Conservation (phyloP, 1,140 invertebrate genomes). For the Elysia chlorotica region DNA sequence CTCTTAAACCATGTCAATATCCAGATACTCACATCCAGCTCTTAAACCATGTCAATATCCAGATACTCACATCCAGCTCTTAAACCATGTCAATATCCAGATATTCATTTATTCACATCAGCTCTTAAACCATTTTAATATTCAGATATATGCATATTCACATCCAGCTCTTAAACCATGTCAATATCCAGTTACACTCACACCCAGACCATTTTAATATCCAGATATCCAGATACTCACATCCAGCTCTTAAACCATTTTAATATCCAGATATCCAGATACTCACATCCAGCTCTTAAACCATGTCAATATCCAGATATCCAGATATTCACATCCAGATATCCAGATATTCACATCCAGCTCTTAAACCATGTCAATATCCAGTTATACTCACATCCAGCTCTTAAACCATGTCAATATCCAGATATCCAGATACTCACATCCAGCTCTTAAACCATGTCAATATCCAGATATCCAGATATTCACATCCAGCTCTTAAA, state of each 20-base stretch:
- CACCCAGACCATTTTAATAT: neutral
- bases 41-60: neutral
- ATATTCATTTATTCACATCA: neutral
- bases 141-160: neutral
- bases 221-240: constrained; percentile 73
- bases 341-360: neutral
- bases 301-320: neutral
- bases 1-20: too few relatives aligned
- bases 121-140: neutral
- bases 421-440: neutral
- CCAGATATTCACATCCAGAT: too few relatives aligned
- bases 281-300: neutral
- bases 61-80: constrained; percentile 64
- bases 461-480: neutral
- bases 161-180: too few relatives aligned
- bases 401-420: neutral
- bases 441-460: neutral
- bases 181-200: too few relatives aligned
- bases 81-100: neutral
- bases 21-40: too few relatives aligned
- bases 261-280: neutral
- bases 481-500: neutral
- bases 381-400: too few relatives aligned
- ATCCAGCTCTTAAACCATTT: too few relatives aligned
- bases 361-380: neutral